phyloP scores from a whole-genome alignment of 2,113 vertebrate species.

The Lota lota region DNA sequence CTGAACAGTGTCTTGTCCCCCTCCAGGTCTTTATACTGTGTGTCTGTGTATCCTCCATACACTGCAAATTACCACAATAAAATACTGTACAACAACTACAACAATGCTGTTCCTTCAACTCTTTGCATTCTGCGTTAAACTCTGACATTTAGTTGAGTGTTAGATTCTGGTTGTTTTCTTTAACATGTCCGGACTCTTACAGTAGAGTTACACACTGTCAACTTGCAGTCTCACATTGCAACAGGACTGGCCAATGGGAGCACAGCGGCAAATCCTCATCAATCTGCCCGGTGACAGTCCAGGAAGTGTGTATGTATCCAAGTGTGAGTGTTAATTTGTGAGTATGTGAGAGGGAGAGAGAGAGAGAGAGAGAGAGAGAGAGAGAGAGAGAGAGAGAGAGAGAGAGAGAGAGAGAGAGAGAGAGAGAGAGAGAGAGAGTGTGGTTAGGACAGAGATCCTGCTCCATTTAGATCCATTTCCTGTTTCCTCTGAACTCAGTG shows the following conservation, averaged over 20 bases:
- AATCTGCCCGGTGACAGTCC: conserved; percentile 43
- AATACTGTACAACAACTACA: too few relatives aligned
- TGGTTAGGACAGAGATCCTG: conserved; percentile 32
- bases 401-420: conserved; percentile 28
- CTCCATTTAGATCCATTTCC: conserved; percentile 50
- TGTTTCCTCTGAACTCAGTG: conserved; percentile 46
- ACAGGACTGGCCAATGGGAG: conserved; percentile 1
- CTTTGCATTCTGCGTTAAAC: too few relatives aligned
- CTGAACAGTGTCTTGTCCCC: conserved; percentile 40
- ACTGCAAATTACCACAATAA: too few relatives aligned
- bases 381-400: conserved; percentile 41
- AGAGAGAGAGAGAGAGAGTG: conserved; percentile 36
- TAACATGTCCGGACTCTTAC: too few relatives aligned
- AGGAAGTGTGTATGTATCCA: conserved; percentile 26
- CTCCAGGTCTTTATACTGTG: neutral
- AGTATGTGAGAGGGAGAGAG: conserved; percentile 37
- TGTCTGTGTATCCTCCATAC: too few relatives aligned
- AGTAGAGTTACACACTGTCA: neutral
- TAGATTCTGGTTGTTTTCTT: too few relatives aligned
- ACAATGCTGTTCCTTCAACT: too few relatives aligned
- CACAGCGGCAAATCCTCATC: conserved; percentile 18
- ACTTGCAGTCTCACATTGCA: neutral
- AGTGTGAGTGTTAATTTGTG: neutral
- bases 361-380: conserved; percentile 35
- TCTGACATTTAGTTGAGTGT: too few relatives aligned